Base-by-base conservation (phyloP, 2,113 vertebrate genomes). In the Mystacornis crossleyi region DNA sequence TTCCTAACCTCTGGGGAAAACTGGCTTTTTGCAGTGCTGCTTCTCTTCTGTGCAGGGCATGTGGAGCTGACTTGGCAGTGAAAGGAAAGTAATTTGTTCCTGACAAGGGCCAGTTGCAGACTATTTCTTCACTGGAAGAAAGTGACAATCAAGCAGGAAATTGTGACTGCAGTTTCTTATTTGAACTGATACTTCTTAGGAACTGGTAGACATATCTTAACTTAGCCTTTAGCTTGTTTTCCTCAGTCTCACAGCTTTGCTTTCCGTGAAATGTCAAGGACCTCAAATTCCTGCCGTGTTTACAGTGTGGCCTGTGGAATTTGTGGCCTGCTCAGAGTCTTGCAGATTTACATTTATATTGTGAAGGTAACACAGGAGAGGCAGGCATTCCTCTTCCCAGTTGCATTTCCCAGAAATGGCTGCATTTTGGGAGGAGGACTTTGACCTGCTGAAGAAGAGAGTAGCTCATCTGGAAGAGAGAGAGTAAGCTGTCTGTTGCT, bases 71-170 rank as follows among this genome's bases (percentile, higher is more conserved):
- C 88, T 88, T 93, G 83, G 93, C 90, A 91, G 75, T 86, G 90
- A 96, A 91, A 88, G 79, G 95, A 93, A 96, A 96, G 82, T 96
- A 96, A 95, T 96, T 96, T 97, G 90, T 88, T 96, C 90, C 79
- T 96, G 96, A 96, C 92, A 97, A 92, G 92, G 95, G 96, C 96
- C 93, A 90, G 95, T 95, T 94, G 96, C 95, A 94, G 95, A 96
- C 95, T 97, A 90, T 91, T 97, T 96, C 93, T 96, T 96, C 90
- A 95, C 85, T 97, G 93, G 93, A 96, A 90, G 92, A 96, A 96
- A 96, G 85, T 94, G 92, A 96, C 93, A 95, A 90, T 96, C 95
- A 90, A 95, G 81, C 50, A 93, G 92, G 93, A 91, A 96, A 94
- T 93, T 94, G 91, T 60, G 20, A 83, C 93, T 92, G 62, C 84